Evolutionary conservation across 2,797 vertebrate genomes (phyloP).

Genomic region (Aphelocoma californica): DNA sequence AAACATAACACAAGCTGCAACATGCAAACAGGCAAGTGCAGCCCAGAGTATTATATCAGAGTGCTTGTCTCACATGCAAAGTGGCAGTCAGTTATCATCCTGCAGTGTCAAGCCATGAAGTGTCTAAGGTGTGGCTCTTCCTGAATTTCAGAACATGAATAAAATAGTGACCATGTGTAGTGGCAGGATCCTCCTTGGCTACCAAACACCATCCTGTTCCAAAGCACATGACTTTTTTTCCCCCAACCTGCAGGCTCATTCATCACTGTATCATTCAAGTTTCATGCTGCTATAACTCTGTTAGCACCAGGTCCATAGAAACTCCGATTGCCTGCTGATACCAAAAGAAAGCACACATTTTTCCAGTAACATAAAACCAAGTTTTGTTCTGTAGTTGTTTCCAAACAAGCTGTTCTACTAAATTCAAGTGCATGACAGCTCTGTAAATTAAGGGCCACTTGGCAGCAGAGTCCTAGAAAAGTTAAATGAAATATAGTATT

Average conservation of each 20-base stretch:
- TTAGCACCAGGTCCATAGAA: constrained; percentile 32
- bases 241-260: not conserved
- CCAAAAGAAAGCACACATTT: constrained; percentile 1
- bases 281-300: constrained; percentile 43
- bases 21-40: not conserved
- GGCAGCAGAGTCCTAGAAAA: not conserved
- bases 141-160: not conserved
- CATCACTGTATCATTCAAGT: not conserved
- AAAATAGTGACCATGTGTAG: constrained; percentile 10
- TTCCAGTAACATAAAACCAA: constrained; percentile 14
- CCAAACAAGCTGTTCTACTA: not conserved
- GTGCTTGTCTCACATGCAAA: not conserved
- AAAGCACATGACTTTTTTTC: not conserved
- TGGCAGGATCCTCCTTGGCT: not conserved
- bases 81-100: not conserved
- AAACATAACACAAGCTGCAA: constrained; percentile 1
- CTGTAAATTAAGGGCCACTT: not conserved
- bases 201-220: not conserved
- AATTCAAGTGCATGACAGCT: not conserved
- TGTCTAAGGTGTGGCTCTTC: constrained; percentile 20
- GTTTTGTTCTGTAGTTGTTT: not conserved
- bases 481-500: not conserved
- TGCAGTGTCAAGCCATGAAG: not conserved
- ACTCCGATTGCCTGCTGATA: not conserved
- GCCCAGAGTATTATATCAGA: not conserved